These are phyloP conservation scores for Borostomias antarcticus DNA, from an alignment of 2,797 vertebrate species.

Conservation along the genomic window DNA sequence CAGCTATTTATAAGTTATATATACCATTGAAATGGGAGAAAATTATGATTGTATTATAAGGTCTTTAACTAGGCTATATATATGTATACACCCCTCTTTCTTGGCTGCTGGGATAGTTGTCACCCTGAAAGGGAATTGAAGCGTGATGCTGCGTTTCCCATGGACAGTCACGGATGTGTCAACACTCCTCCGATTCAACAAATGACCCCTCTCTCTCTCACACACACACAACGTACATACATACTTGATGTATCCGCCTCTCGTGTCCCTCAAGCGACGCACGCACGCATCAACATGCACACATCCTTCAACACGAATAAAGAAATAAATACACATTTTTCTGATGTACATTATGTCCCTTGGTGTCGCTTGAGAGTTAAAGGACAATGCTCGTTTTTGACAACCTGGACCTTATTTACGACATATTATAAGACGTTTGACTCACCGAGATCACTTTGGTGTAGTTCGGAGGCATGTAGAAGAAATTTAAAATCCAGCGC, in stretches of 20 bases:
- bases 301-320: not conserved
- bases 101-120: not conserved
- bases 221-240: not conserved
- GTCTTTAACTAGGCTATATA: not conserved
- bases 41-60: not conserved
- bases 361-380: not conserved
- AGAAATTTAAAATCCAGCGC: too few species aligned
- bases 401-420: too few species aligned
- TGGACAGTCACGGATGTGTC: not conserved
- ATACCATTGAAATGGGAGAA: not conserved
- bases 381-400: too few species aligned
- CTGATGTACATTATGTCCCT: not conserved
- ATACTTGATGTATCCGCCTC: not conserved
- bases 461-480: too few species aligned
- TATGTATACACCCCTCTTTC: not conserved
- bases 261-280: not conserved
- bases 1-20: conserved; percentile 8
- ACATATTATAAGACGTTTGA: too few species aligned
- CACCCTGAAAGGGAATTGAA: not conserved
- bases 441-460: too few species aligned
- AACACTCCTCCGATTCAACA: not conserved
- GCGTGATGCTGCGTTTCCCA: not conserved
- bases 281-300: not conserved
- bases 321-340: not conserved
- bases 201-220: not conserved